phyloP scores from a whole-genome alignment of 2,797 vertebrate species.

The Momotus momota region DNA sequence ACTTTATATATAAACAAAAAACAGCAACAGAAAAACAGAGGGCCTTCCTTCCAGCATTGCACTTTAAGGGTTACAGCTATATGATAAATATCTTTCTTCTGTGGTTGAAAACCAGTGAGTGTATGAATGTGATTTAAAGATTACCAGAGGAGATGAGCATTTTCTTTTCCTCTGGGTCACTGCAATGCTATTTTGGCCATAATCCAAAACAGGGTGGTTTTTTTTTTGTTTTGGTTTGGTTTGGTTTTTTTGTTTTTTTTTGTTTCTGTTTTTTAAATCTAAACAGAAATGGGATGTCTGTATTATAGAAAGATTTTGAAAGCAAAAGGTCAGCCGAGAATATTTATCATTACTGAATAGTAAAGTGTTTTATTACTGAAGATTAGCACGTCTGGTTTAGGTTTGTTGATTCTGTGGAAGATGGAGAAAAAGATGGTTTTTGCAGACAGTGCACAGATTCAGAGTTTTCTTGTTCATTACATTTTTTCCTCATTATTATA shows the following conservation, averaged over 20 bases:
- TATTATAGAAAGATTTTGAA: neutral
- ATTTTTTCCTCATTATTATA: neutral
- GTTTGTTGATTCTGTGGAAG: neutral
- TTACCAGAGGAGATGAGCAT: neutral
- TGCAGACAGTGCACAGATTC: neutral
- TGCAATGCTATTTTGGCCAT: neutral
- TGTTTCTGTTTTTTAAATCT: neutral
- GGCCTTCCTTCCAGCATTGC: neutral
- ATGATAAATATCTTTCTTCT: neutral
- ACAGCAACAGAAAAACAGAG: neutral
- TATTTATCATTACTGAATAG: neutral
- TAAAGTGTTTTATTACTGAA: neutral
- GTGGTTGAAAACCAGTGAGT: neutral
- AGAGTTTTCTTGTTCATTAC: neutral
- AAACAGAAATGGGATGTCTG: neutral
- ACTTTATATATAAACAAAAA: neutral
- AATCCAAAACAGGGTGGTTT: neutral
- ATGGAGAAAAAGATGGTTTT: neutral
- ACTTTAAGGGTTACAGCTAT: neutral
- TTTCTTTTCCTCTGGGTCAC: neutral
- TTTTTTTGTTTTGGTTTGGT: neutral
- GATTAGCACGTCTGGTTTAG: neutral
- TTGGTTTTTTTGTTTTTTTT: neutral
- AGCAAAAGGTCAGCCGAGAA: neutral
- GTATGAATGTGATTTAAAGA: neutral